Conservation (phyloP, 2,113 vertebrate genomes). For the Megaleporinus macrocephalus region DNA sequence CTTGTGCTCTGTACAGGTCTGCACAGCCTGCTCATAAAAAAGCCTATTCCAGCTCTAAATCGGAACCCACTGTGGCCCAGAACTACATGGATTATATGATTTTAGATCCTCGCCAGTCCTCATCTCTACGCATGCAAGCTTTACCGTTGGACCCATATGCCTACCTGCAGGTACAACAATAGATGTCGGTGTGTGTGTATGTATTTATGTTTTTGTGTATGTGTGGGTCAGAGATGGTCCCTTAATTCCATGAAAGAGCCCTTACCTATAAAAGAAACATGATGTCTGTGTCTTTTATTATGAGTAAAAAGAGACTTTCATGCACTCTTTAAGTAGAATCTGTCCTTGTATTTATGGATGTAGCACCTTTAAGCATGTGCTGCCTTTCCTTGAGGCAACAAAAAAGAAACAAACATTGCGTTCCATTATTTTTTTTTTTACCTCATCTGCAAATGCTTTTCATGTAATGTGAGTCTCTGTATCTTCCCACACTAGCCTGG, state of each 20-base stretch:
- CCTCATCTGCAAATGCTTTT: neutral
- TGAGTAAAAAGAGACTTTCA: too few species aligned
- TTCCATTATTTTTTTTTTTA: neutral
- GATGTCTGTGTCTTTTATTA: too few species aligned
- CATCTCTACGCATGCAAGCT: constrained; percentile 78
- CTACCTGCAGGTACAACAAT: constrained; percentile 83
- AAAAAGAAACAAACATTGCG: too few species aligned
- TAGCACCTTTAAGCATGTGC: too few species aligned
- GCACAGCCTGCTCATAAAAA: constrained; percentile 53
- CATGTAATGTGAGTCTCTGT: neutral
- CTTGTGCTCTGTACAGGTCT: constrained; percentile 35
- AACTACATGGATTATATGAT: constrained; percentile 89
- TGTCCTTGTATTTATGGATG: too few species aligned
- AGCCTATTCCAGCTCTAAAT: constrained; percentile 62
- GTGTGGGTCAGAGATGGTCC: neutral
- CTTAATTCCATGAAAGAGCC: neutral
- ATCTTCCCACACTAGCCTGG: neutral
- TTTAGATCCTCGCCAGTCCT: constrained; percentile 77
- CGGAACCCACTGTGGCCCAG: constrained; percentile 71
- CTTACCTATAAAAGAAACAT: too few species aligned
- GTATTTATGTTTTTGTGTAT: neutral
- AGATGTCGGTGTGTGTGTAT: neutral
- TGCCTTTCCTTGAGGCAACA: too few species aligned
- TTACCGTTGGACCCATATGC: constrained; percentile 85
- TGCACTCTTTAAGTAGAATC: too few species aligned